Percentiles rank a stretch among this genome's conserved stretches.
Evolutionary conservation across 2,888 invertebrate genomes (phyloP).

Genomic region (Scaptomyza parva): DNA sequence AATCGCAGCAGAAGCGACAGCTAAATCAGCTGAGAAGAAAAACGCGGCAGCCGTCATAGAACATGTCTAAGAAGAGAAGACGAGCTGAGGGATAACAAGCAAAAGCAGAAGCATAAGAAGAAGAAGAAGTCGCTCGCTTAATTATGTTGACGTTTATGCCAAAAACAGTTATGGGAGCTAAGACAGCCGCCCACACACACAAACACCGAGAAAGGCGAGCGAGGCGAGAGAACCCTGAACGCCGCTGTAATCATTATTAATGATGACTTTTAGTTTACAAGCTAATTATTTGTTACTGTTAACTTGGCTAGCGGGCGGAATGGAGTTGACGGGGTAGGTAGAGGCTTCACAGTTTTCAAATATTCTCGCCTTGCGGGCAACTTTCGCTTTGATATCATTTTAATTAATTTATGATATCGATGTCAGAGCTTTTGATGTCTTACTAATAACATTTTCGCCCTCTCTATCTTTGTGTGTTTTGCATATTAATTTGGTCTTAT

Average conservation of each 20-base stretch:
- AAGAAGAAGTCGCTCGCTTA: slow-evolving; percentile 60
- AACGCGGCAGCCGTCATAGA: slow-evolving; percentile 27
- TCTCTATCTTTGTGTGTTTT: slow-evolving; percentile 48
- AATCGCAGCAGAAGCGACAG: slow-evolving; percentile 75
- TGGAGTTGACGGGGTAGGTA: background rate
- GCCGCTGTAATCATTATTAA: slow-evolving; percentile 80
- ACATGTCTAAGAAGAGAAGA: slow-evolving; percentile 37
- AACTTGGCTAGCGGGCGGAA: slow-evolving; percentile 20
- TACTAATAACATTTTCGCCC: slow-evolving; percentile 64
- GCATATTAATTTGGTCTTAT: slow-evolving; percentile 50
- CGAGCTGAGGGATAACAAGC: no score
- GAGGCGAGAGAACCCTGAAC: slow-evolving; percentile 40
- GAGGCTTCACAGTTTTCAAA: background rate
- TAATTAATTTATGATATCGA: slow-evolving; percentile 74
- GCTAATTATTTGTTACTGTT: slow-evolving; percentile 80
- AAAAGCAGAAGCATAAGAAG: slow-evolving; percentile 13
- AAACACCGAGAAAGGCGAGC: background rate
- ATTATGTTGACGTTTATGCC: slow-evolving; percentile 78
- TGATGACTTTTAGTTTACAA: slow-evolving; percentile 80
- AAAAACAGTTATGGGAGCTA: slow-evolving; percentile 32
- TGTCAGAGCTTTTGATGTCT: slow-evolving; percentile 60
- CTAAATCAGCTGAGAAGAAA: slow-evolving; percentile 47
- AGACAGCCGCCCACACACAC: slow-evolving; percentile 8
- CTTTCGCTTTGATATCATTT: slow-evolving; percentile 70
- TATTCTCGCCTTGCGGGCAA: slow-evolving; percentile 32